phyloP scores from a whole-genome alignment of 2,113 vertebrate species.

The Xyrauchen texanus region DNA sequence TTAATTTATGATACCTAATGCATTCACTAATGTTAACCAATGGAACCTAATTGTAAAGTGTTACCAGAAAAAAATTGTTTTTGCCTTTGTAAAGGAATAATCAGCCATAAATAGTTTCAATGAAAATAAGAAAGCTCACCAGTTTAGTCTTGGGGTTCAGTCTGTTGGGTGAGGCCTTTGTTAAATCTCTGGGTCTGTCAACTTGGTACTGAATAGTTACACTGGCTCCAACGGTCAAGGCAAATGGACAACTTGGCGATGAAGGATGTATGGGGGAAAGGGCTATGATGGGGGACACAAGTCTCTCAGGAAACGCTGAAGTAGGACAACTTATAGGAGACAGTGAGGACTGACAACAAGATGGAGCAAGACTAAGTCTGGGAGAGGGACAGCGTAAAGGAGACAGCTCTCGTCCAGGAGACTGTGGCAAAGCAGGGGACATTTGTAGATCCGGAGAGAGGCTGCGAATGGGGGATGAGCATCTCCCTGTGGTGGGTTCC shows the following conservation, averaged over 20 bases:
- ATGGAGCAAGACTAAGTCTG: conserved; percentile 1
- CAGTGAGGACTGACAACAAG: conserved; percentile 62
- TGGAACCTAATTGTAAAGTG: too few species aligned
- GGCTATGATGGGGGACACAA: conserved; percentile 68
- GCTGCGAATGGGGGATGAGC: conserved; percentile 42
- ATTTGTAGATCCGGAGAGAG: conserved; percentile 57
- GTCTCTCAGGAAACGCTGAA: conserved; percentile 62
- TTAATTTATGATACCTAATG: too few species aligned
- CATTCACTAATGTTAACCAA: too few species aligned
- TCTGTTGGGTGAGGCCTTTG: conserved; percentile 27
- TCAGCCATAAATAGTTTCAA: too few species aligned
- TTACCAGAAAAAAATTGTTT: too few species aligned
- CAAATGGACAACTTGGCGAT: conserved; percentile 63
- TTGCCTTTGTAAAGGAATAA: too few species aligned
- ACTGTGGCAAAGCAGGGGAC: conserved; percentile 32
- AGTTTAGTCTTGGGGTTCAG: conserved; percentile 38
- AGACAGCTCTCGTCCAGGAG: conserved; percentile 67
- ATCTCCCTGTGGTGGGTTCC: conserved; percentile 31
- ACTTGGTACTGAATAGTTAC: conserved; percentile 25
- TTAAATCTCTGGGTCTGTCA: conserved; percentile 2
- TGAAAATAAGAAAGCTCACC: conserved; percentile 57
- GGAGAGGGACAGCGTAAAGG: conserved; percentile 59
- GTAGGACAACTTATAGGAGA: conserved; percentile 53
- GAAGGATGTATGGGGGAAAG: conserved; percentile 68
- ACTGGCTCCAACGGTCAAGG: conserved; percentile 61